These are phyloP conservation scores for Hippopotamus amphibius DNA, from an alignment of 2,113 vertebrate genomes.

Conservation along the genomic window DNA sequence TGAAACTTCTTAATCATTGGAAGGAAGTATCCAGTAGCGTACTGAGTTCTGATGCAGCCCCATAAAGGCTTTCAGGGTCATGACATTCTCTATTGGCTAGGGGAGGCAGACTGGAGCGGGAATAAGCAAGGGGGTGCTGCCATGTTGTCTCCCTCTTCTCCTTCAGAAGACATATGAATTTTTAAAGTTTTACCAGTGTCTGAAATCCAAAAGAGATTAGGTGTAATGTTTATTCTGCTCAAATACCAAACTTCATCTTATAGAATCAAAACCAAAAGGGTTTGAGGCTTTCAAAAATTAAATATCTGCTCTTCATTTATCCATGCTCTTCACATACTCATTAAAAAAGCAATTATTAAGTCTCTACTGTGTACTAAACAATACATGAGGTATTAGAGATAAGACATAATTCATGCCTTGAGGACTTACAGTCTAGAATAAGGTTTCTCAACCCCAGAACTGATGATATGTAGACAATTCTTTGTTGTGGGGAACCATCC, in stretches of 20 bases:
- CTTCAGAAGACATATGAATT: not conserved
- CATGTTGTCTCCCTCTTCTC: not conserved
- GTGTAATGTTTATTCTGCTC: not conserved
- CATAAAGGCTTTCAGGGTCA: not conserved
- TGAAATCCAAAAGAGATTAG: not conserved
- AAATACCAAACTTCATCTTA: not conserved
- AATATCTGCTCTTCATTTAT: not conserved
- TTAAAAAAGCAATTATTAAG: not conserved
- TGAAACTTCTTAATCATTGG: not conserved
- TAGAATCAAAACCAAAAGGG: not conserved
- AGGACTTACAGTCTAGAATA: not conserved
- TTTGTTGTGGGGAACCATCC: not conserved
- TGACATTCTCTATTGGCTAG: not conserved
- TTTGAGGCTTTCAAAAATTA: not conserved
- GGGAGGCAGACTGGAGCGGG: rapidly evolving
- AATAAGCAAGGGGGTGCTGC: not conserved
- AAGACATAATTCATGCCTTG: not conserved
- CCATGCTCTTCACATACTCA: not conserved
- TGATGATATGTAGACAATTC: not conserved
- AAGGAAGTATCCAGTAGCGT: not conserved
- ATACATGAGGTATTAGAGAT: not conserved
- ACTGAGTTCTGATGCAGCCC: not conserved
- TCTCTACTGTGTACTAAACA: not conserved
- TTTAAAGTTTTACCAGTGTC: not conserved
- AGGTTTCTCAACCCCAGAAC: not conserved